Percentiles rank a stretch among this genome's conserved stretches.
Conservation (phyloP, 1,140 invertebrate species). For the Lethrus apterus region DNA sequence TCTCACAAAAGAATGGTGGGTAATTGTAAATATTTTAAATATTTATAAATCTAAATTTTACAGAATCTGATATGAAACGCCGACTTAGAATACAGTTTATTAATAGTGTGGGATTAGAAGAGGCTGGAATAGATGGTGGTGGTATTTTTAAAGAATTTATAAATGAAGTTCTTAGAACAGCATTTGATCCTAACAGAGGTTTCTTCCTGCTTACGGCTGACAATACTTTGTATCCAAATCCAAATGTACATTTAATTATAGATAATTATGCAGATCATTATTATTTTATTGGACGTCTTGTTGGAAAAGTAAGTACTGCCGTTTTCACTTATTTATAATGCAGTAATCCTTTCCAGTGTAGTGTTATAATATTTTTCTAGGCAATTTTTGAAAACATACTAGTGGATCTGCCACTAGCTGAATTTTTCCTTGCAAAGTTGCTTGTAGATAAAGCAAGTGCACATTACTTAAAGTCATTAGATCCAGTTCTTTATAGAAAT, state of each 20-base stretch:
- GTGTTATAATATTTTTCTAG: conserved; percentile 44
- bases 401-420: conserved; percentile 88
- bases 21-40: background rate
- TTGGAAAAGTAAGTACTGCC: conserved; percentile 71
- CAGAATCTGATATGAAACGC: conserved; percentile 79
- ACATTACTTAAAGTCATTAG: conserved; percentile 87
- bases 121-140: conserved; percentile 94
- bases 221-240: conserved; percentile 93
- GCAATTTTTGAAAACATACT: conserved; percentile 92
- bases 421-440: conserved; percentile 86
- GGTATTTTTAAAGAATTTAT: conserved; percentile 91
- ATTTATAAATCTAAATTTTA: conserved; percentile 18
- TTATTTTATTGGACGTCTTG: conserved; percentile 89
- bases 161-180: conserved; percentile 84
- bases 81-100: conserved; percentile 85
- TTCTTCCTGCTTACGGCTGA: conserved; percentile 89
- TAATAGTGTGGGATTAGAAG: conserved; percentile 82
- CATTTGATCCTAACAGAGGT: conserved; percentile 94
- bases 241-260: conserved; percentile 74
- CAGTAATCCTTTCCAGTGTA: background rate
- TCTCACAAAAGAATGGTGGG: conserved; percentile 79
- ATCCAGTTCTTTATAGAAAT: conserved; percentile 88
- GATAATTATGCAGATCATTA: conserved; percentile 87
- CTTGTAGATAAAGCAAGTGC: conserved; percentile 79
- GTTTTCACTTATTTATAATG: background rate